Percentiles rank a stretch among this genome's conserved stretches.
phyloP scores from a whole-genome alignment of 1,140 invertebrate species.

The Brachionus manjavacas region DNA sequence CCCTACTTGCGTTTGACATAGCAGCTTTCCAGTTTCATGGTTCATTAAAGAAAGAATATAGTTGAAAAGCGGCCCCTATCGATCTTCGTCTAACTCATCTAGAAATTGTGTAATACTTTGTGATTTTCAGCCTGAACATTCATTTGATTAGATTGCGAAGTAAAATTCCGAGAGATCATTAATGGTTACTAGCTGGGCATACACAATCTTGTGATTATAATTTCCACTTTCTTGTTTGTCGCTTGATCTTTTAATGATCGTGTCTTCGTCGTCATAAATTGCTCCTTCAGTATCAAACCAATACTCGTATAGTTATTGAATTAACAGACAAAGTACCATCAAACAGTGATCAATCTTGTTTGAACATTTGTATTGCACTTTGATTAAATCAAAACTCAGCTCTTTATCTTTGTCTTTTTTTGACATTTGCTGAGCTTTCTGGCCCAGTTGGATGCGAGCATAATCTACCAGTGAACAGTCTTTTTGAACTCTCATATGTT shows the following conservation, averaged over 20 bases:
- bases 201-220: neutral
- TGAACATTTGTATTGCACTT: neutral
- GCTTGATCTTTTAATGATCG: neutral
- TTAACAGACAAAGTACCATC: neutral
- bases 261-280: neutral
- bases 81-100: neutral
- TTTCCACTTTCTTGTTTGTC: neutral
- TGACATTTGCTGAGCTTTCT: neutral
- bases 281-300: neutral
- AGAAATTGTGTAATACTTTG: neutral
- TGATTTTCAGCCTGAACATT: neutral
- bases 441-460: neutral
- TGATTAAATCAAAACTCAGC: neutral
- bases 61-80: neutral
- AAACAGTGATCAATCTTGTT: neutral
- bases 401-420: slow-evolving; percentile 26
- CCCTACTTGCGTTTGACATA: too few relatives aligned
- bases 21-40: too few relatives aligned
- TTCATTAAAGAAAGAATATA: too few relatives aligned
- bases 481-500: neutral
- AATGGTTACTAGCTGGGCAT: neutral
- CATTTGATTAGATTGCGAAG: neutral
- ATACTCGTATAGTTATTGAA: neutral
- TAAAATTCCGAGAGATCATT: neutral
- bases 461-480: neutral